Evolutionary conservation across 2,113 vertebrate species (phyloP).

Genomic region (Rhynchomys soricoides): DNA sequence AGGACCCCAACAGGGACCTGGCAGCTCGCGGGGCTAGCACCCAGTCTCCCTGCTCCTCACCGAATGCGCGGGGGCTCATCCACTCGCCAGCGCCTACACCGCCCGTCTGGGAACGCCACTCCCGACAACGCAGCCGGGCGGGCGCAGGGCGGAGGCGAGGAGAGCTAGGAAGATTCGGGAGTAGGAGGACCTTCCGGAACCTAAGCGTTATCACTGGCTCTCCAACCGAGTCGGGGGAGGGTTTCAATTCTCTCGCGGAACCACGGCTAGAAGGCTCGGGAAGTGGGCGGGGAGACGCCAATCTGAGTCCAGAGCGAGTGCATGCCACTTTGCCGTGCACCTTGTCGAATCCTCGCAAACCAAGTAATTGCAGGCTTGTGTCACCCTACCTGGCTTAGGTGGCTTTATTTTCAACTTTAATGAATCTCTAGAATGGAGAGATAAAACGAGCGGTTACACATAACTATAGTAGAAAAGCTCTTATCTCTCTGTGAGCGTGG

Average conservation of each 20-base stretch:
- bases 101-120: background rate
- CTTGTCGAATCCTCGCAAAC: background rate
- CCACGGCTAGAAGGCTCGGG: background rate
- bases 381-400: background rate
- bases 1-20: background rate
- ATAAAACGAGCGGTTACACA: background rate
- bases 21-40: background rate
- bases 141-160: background rate
- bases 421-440: background rate
- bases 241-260: background rate
- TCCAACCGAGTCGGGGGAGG: background rate
- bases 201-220: background rate
- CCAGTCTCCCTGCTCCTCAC: background rate
- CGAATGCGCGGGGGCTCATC: background rate
- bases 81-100: too few species aligned
- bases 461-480: background rate
- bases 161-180: background rate
- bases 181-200: background rate
- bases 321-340: background rate
- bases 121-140: fast-evolving
- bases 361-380: background rate
- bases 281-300: background rate
- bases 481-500: background rate
- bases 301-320: background rate
- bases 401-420: background rate